Evolutionary conservation across 2,888 invertebrate species (phyloP).

Genomic region (Petrolisthes cinctipes): DNA sequence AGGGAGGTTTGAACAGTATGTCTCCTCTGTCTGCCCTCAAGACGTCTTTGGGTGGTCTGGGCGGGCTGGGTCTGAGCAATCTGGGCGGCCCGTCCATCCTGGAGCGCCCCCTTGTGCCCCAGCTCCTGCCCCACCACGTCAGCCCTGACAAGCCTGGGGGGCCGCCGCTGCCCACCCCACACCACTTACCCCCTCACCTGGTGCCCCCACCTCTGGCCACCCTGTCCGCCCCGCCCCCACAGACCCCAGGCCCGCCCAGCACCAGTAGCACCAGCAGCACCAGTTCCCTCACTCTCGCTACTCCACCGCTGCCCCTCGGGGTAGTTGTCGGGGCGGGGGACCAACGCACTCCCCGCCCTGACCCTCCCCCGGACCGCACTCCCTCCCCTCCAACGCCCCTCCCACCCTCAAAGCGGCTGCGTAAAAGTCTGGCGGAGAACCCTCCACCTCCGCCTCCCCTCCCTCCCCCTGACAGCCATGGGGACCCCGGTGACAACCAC

Average conservation of each 20-base stretch:
- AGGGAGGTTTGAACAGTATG: conserved; percentile 57
- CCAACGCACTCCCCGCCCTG: conserved; percentile 42
- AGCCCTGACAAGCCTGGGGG: conserved; percentile 21
- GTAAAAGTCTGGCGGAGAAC: conserved; percentile 31
- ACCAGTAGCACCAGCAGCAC: conserved; percentile 45
- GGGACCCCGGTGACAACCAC: conserved; percentile 27
- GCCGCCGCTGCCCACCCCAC: conserved; percentile 19
- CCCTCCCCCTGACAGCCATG: conserved; percentile 41
- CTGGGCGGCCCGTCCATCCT: conserved; percentile 48
- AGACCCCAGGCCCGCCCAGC: conserved; percentile 30
- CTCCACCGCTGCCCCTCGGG: conserved; percentile 49
- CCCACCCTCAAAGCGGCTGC: conserved; percentile 47
- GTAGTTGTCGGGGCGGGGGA: conserved; percentile 22
- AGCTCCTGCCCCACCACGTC: conserved; percentile 59
- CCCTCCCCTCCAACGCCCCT: conserved; percentile 50
- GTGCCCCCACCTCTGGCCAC: conserved; percentile 50
- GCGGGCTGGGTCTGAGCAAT: conserved; percentile 47
- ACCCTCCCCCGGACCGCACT: conserved; percentile 44
- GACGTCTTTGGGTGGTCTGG: conserved; percentile 48
- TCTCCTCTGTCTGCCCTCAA: conserved; percentile 58
- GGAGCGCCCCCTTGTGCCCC: conserved; percentile 60
- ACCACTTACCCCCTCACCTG: conserved; percentile 47
- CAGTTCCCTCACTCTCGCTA: conserved; percentile 44
- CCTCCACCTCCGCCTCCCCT: conserved; percentile 42
- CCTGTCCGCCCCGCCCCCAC: conserved; percentile 34